These are phyloP conservation scores for Ellobium chinense DNA, from an alignment of 2,888 invertebrate species.

Conservation along the genomic window DNA sequence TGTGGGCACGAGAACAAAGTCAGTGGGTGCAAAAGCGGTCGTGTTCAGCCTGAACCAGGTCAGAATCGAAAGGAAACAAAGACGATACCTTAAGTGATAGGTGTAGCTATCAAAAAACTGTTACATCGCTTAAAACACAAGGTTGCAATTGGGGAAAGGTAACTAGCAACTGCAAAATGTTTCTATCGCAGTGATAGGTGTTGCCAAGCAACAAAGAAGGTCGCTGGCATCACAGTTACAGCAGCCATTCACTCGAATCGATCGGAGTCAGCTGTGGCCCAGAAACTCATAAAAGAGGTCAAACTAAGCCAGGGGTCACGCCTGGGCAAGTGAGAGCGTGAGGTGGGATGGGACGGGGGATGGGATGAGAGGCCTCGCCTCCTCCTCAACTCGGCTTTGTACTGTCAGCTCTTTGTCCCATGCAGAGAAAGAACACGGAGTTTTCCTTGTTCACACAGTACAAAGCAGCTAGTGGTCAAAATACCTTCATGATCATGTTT, in stretches of 20 bases:
- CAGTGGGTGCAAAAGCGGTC: slow-evolving; percentile 28
- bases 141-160: too few relatives aligned
- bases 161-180: too few relatives aligned
- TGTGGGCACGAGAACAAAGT: slow-evolving; percentile 35
- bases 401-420: slow-evolving; percentile 30
- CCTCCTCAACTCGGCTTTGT: slow-evolving; percentile 36
- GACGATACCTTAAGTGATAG: background rate
- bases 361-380: too few relatives aligned
- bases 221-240: too few relatives aligned
- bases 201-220: too few relatives aligned
- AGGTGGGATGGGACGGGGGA: too few relatives aligned
- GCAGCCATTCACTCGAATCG: background rate
- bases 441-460: slow-evolving; percentile 22
- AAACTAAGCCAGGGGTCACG: background rate
- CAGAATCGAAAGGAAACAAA: background rate
- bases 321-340: slow-evolving; percentile 21
- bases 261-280: slow-evolving; percentile 30
- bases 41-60: background rate
- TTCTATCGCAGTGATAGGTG: too few relatives aligned
- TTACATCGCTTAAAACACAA: too few relatives aligned
- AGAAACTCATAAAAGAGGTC: slow-evolving; percentile 11
- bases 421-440: slow-evolving; percentile 21
- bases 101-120: too few relatives aligned
- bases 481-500: too few relatives aligned
- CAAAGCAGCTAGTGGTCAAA: background rate